phyloP scores from a whole-genome alignment of 1,140 invertebrate genomes.

The Sarcophaga peregrina region DNA sequence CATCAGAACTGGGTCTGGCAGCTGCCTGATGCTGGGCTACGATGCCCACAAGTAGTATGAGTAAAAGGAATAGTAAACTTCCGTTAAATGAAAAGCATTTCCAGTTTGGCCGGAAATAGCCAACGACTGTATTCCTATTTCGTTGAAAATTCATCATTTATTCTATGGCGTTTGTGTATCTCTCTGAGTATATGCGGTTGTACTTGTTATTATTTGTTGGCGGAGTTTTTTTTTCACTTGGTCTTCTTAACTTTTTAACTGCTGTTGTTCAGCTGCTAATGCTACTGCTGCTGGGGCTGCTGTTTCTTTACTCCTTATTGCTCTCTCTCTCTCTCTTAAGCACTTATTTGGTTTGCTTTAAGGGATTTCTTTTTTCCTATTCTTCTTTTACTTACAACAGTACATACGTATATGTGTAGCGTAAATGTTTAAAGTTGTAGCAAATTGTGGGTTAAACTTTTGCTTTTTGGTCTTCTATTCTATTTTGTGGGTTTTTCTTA shows the following conservation, averaged over 20 bases:
- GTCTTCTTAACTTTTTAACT: too few species aligned
- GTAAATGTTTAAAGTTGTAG: slow-evolving; percentile 28
- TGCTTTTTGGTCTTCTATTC: not conserved
- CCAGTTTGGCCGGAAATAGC: slow-evolving; percentile 42
- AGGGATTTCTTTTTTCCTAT: not conserved
- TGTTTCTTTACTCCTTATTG: not conserved
- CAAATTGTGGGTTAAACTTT: slow-evolving; percentile 38
- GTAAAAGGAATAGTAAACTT: slow-evolving; percentile 40
- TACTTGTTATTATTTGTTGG: not conserved
- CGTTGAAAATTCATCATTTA: not conserved
- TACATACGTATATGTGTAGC: not conserved
- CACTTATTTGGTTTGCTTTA: not conserved
- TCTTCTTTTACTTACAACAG: not conserved
- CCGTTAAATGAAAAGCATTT: slow-evolving; percentile 43
- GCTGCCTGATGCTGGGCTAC: not conserved
- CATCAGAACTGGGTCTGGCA: slow-evolving; percentile 45
- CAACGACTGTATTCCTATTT: not conserved
- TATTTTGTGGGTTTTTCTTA: not conserved
- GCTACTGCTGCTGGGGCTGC: not conserved
- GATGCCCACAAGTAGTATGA: not conserved
- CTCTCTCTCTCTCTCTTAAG: not conserved
- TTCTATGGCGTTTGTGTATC: not conserved
- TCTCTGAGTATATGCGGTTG: not conserved
- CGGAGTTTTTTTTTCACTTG: not conserved
- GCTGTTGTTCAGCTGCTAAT: not conserved